Percentiles rank a stretch among this genome's conserved stretches.
These are phyloP conservation scores for Strigops habroptila DNA, from an alignment of 2,113 vertebrate genomes.

Conservation along the genomic window DNA sequence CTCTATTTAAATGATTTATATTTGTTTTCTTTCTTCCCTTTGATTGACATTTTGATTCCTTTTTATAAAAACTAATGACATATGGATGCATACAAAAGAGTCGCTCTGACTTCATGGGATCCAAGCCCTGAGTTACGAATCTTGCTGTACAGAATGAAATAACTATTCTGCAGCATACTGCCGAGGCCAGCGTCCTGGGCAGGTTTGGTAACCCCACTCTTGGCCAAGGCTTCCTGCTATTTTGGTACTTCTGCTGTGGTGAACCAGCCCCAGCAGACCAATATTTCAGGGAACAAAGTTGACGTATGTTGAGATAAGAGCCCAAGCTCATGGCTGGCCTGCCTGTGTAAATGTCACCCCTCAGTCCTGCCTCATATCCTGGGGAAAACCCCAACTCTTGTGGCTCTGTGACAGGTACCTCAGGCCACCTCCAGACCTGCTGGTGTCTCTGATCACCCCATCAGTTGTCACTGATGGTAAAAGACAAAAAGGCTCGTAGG, in stretches of 20 bases:
- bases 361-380: background rate
- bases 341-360: background rate
- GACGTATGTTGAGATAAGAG: accelerated
- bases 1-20: background rate
- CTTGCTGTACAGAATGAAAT: background rate
- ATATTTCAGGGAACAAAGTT: background rate
- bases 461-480: background rate
- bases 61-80: background rate
- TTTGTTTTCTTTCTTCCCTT: background rate
- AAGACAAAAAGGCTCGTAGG: background rate
- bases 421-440: background rate
- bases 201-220: background rate
- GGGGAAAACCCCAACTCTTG: background rate
- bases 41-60: background rate
- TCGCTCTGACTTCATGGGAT: background rate
- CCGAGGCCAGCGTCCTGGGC: accelerated
- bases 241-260: background rate
- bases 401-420: background rate
- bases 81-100: background rate
- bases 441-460: background rate
- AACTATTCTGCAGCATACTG: background rate
- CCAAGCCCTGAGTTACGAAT: background rate
- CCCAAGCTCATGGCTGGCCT: accelerated
- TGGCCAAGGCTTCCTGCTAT: background rate
- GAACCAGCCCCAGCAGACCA: background rate